Evolutionary conservation across 2,113 vertebrate genomes (phyloP).

Genomic region (Leucopsar rothschildi): DNA sequence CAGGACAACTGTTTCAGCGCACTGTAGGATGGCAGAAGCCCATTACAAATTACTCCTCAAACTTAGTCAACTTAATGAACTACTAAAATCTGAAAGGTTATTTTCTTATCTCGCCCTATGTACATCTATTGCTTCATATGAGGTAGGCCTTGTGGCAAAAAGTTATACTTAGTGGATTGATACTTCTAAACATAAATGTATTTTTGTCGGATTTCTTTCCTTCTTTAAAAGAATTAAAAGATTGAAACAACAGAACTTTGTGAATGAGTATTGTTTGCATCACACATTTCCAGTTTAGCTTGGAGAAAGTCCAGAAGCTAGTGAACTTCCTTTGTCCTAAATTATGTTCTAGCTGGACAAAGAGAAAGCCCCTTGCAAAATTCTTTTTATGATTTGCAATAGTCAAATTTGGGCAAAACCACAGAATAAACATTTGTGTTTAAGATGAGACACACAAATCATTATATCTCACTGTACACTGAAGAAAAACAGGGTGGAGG

Average conservation of each 20-base stretch:
- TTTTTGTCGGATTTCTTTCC: not conserved
- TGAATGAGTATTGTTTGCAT: not conserved
- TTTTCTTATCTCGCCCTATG: not conserved
- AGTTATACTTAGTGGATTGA: not conserved
- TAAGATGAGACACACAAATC: not conserved
- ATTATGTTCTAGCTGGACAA: not conserved
- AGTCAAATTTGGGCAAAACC: not conserved
- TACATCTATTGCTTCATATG: fast-evolving
- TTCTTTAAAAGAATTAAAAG: not conserved
- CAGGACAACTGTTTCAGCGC: not conserved
- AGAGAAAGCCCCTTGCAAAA: not conserved
- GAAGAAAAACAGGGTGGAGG: not conserved
- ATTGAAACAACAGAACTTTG: not conserved
- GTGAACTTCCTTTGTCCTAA: not conserved
- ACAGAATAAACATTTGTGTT: not conserved
- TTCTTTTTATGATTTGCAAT: not conserved
- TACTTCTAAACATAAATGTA: not conserved
- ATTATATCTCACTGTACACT: not conserved
- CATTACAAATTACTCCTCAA: not conserved
- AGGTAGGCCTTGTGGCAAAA: not conserved
- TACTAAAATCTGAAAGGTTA: not conserved
- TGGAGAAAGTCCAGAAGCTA: not conserved
- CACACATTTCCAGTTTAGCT: not conserved
- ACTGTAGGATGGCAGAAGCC: not conserved
- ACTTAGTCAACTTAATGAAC: not conserved